Conservation (phyloP, 1,140 invertebrate species). For the Eumeta japonica region DNA sequence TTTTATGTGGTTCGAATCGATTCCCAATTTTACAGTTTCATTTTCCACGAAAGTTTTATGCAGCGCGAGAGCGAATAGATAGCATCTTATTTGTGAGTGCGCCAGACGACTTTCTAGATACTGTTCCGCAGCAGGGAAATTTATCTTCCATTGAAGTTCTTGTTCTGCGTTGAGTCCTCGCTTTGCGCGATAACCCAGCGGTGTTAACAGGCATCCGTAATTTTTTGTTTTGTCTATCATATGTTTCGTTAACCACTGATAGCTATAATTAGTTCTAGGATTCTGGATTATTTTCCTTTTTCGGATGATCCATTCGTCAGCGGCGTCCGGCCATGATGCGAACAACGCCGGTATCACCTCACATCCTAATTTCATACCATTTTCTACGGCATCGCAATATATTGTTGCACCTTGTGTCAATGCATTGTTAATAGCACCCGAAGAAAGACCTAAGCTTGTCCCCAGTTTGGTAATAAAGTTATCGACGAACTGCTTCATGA, state of each 20-base stretch:
- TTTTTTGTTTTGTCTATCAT: constrained; percentile 66
- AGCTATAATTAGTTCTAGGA: constrained; percentile 56
- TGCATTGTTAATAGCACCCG: constrained; percentile 45
- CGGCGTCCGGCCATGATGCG: constrained; percentile 65
- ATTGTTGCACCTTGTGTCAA: constrained; percentile 61
- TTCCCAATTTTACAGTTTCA: constrained; percentile 55
- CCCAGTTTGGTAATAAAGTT: constrained; percentile 60
- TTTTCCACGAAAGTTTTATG: constrained; percentile 70
- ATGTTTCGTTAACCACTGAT: constrained; percentile 66
- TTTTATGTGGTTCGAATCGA: constrained; percentile 66
- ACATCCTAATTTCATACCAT: constrained; percentile 47
- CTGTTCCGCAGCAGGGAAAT: constrained; percentile 71
- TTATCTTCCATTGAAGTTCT: constrained; percentile 71
- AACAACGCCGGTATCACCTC: constrained; percentile 65
- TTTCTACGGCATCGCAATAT: constrained; percentile 54
- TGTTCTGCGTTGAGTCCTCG: constrained; percentile 58
- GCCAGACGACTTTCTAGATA: constrained; percentile 70
- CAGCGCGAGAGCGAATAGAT: constrained; percentile 63
- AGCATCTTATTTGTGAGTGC: constrained; percentile 67
- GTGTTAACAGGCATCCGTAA: constrained; percentile 68
- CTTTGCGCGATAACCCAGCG: constrained; percentile 64
- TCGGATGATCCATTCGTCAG: constrained; percentile 64
- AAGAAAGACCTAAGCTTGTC: constrained; percentile 52
- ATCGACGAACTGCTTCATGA: constrained; percentile 64
- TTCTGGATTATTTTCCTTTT: constrained; percentile 56